phyloP scores from a whole-genome alignment of 2,113 vertebrate species.

The Erythrocercus mccallii region DNA sequence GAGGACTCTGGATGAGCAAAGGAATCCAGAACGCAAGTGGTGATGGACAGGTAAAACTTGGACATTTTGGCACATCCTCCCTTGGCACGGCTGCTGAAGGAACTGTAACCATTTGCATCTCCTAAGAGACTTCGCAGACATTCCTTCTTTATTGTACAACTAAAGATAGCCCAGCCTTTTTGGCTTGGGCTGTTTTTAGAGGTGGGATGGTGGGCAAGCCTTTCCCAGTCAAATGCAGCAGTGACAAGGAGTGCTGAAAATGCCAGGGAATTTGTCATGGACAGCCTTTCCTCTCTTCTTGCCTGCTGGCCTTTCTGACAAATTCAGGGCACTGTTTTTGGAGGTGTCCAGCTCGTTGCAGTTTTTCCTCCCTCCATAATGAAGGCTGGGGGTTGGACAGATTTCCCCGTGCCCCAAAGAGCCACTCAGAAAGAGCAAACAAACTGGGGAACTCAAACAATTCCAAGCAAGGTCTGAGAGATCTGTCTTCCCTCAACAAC shows the following conservation, averaged over 20 bases:
- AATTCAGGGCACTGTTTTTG: neutral
- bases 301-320: neutral
- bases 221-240: neutral
- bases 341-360: neutral
- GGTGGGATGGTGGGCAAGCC: neutral
- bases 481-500: neutral
- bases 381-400: neutral
- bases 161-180: neutral
- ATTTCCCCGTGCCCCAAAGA: neutral
- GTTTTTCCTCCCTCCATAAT: neutral
- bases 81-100: neutral
- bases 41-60: neutral
- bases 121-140: neutral
- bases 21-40: neutral
- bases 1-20: neutral
- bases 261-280: neutral
- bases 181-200: neutral
- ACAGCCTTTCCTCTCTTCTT: neutral
- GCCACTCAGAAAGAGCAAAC: neutral
- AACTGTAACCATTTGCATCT: neutral
- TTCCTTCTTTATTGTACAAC: neutral
- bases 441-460: neutral
- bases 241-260: neutral
- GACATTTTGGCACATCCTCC: neutral
- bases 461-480: neutral